These are phyloP conservation scores for Ennomos fuscantarius DNA, from an alignment of 2,888 invertebrate genomes.

Conservation along the genomic window DNA sequence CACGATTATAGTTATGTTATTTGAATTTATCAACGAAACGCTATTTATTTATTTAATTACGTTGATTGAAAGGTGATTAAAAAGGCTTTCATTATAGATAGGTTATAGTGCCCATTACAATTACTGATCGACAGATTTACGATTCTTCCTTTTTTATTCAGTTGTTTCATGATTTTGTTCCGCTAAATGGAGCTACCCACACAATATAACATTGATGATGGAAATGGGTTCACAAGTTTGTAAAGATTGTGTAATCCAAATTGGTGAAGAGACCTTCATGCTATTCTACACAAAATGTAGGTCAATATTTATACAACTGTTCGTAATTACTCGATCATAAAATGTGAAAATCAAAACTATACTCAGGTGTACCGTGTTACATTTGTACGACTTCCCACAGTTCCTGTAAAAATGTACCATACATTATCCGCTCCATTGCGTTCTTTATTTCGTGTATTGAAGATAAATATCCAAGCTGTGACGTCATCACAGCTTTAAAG, in stretches of 20 bases:
- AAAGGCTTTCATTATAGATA: slow-evolving; percentile 6
- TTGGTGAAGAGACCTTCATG: slow-evolving; percentile 4
- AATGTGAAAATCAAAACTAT: background rate
- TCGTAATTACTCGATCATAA: too few relatives aligned
- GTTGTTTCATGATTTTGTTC: slow-evolving; percentile 9
- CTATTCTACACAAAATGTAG: background rate
- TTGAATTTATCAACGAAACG: too few relatives aligned
- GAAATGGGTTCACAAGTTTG: slow-evolving; percentile 2
- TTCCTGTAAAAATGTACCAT: too few relatives aligned
- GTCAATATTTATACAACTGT: slow-evolving; percentile 1
- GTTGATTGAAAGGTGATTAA: too few relatives aligned
- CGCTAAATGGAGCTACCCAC: slow-evolving; percentile 2
- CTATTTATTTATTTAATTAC: too few relatives aligned
- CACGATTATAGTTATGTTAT: too few relatives aligned
- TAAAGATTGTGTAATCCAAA: slow-evolving; percentile 1
- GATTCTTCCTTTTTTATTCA: slow-evolving; percentile 2
- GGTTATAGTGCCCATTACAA: background rate
- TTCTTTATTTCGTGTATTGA: too few relatives aligned
- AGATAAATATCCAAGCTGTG: too few relatives aligned
- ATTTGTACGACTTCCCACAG: too few relatives aligned
- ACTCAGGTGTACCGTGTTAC: background rate
- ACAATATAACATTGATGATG: background rate
- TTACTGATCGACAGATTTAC: background rate
- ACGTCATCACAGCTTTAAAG: too few relatives aligned
- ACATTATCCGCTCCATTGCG: too few relatives aligned